A percentile compares a stretch with the other conserved stretches of the same genome.
These are phyloP conservation scores for Sphecodes monilicornis DNA, from an alignment of 2,888 invertebrate species.

Conservation along the genomic window DNA sequence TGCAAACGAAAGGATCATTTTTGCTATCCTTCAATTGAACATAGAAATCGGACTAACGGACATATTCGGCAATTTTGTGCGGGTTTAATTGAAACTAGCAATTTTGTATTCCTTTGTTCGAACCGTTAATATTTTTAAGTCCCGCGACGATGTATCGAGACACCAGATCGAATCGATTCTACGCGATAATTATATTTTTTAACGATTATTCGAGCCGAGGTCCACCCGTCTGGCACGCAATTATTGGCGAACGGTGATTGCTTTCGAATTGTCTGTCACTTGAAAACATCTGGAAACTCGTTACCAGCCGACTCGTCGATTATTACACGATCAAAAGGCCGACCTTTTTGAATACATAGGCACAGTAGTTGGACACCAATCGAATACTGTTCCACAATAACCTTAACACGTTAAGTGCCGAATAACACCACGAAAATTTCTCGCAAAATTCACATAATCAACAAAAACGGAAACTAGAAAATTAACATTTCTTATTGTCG, in stretches of 20 bases:
- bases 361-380: neutral
- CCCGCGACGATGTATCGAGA: neutral
- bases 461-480: neutral
- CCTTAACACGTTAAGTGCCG: neutral
- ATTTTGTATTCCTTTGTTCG: neutral
- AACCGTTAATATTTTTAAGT: neutral
- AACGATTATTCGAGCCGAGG: conserved; percentile 41
- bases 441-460: neutral
- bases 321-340: conserved; percentile 47
- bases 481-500: too few species aligned
- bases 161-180: conserved; percentile 34
- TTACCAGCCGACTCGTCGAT: conserved; percentile 26
- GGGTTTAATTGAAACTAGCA: neutral
- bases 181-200: conserved; percentile 49
- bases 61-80: neutral
- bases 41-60: neutral
- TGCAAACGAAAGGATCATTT: neutral
- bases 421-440: neutral
- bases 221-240: conserved; percentile 56
- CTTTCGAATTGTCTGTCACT: conserved; percentile 47
- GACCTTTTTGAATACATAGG: neutral
- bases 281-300: conserved; percentile 48
- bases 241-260: conserved; percentile 57
- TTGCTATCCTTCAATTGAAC: neutral
- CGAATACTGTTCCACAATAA: neutral